A percentile compares a stretch with the other conserved stretches of the same genome.
Conservation (phyloP, 2,113 vertebrate species). For the Catharus bicknelli region DNA sequence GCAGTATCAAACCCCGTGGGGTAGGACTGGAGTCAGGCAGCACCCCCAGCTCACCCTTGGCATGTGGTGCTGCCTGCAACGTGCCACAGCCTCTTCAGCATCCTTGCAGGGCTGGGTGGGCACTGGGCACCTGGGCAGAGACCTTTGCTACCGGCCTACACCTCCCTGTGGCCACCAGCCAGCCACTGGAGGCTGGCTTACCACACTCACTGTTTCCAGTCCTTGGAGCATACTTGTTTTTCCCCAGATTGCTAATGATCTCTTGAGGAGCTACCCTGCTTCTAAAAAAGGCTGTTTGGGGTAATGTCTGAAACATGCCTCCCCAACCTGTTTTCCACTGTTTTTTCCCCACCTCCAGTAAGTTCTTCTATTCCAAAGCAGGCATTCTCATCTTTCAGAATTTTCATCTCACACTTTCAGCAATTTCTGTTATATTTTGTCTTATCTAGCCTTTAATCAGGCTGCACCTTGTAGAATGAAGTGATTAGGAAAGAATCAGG, state of each 20-base stretch:
- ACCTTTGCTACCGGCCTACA: rapidly evolving
- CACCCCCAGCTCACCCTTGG: background rate
- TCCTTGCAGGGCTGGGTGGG: rapidly evolving
- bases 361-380: background rate
- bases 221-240: background rate
- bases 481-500: background rate
- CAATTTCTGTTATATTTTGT: background rate
- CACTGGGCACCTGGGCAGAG: background rate
- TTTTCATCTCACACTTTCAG: background rate
- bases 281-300: background rate
- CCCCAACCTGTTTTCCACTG: rapidly evolving
- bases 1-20: rapidly evolving
- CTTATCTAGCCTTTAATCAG: background rate
- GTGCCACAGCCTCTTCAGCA: background rate
- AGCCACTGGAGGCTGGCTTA: background rate
- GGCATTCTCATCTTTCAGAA: background rate
- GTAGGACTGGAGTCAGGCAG: background rate
- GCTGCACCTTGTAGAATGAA: background rate
- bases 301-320: rapidly evolving
- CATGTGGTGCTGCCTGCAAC: too few species aligned
- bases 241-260: background rate
- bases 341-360: rapidly evolving
- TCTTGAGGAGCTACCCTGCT: background rate
- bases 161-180: rapidly evolving
- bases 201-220: rapidly evolving